Conservation (phyloP, 1,140 invertebrate genomes). For the Apis dorsata region DNA sequence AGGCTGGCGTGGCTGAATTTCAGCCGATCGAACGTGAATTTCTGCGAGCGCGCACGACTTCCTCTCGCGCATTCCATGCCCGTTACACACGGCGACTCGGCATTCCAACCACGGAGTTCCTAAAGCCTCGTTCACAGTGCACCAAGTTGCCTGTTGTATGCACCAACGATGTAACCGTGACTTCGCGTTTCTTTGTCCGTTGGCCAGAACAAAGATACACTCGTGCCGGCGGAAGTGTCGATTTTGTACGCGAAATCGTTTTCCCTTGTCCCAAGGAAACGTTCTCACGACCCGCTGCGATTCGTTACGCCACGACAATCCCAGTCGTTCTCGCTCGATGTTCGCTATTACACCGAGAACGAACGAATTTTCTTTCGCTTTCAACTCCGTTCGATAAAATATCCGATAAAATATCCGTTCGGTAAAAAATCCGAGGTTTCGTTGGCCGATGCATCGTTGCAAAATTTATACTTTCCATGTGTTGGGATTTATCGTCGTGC, state of each 20-base stretch:
- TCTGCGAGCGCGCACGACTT: constrained; percentile 40
- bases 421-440: no score
- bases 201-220: constrained; percentile 32
- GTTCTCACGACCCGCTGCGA: constrained; percentile 43
- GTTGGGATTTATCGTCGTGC: no score
- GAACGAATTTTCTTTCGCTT: background rate
- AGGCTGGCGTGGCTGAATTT: constrained; percentile 54
- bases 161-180: no score
- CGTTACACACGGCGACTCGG: constrained; percentile 61
- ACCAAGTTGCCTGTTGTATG: background rate
- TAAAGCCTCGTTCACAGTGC: constrained; percentile 50
- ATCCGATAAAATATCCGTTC: no score
- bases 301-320: constrained; percentile 6
- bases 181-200: constrained; percentile 33
- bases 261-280: constrained; percentile 33
- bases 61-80: constrained; percentile 61
- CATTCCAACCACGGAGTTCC: constrained; percentile 57
- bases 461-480: no score
- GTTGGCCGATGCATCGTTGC: no score
- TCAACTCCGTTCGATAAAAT: no score
- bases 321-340: background rate
- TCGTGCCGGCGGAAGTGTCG: constrained; percentile 51
- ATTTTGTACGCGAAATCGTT: constrained; percentile 58
- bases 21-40: constrained; percentile 53
- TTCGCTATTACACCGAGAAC: background rate